Base-by-base conservation (phyloP, 2,888 invertebrate genomes). In the Cantharis rufa region DNA sequence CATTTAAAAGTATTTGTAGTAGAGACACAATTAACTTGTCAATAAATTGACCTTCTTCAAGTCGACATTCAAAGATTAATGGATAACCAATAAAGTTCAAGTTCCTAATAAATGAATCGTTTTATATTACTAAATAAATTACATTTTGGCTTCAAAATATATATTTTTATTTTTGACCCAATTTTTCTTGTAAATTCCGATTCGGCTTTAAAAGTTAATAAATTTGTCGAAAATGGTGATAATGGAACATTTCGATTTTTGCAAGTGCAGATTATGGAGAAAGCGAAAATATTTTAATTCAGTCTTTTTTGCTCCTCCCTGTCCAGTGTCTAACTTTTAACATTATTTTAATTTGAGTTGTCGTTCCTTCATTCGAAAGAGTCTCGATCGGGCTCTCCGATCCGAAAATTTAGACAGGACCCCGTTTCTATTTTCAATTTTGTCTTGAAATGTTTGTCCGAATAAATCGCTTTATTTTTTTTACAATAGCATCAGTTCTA, bases 81-180 rank as follows among this genome's bases (percentile, higher is more conserved):
- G 64, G 24, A 24, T 24, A 66, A 66, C 18, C 64, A 63, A 63
- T 66, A 66, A n/a, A 24, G 64, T 21, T 66, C 18, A 18, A 18
- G 64, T 21, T 66, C 63, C 24, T 66, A 66, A 66, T 66, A 18
- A 66, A 66, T 66, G 24, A 66, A 66, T 66, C 21, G 64, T 66
- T 66, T 66, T 66, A 66, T 66, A 66, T 66, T 66, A 66, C 64
- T 66, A 21, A 21, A 24, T 66, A 66, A 66, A 66, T 66, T 66
- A 66, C 64, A 24, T 66, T 66, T 21, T 66, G 21, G 64, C 64
- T 48, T 48, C 48, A 48, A 48, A 48, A 48, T n/a, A 48, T n/a
- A 48, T 48, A 48, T 48, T 48, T 48, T 48, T 48, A 48, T 48
- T 48, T 48, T 48, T 48, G 48, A 48, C 48, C 48, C 48, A 48